Evolutionary conservation across 1,140 invertebrate species (phyloP), one percentile per base, ranked within the genome.

Genomic region (Anthonomus grandis): DNA sequence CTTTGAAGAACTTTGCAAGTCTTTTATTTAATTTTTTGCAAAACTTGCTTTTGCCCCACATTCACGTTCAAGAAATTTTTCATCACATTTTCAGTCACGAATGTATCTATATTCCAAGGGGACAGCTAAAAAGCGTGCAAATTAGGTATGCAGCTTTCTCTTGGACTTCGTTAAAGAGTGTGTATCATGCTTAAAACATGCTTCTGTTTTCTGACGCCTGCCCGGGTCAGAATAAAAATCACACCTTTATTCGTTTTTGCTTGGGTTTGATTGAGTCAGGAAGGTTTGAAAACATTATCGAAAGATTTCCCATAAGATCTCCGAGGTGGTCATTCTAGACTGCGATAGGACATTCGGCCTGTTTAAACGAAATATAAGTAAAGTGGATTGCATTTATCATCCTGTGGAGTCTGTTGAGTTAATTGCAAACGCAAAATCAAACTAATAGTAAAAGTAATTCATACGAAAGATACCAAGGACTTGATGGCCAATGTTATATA

Each of bases 181-280:
- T 39, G 37, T 39, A 9, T 15, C 37, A 39, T 9, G 37, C 37
- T 12, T n/a, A 39, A 39, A 39, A 6, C 10, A n/a, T 39, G 37
- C 37, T 39, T 39, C 17, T 39, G 37, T 39, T 39, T 39, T 39
- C 37, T 17, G 37, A 39, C 4, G 10, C 37, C 37, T 39, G 37
- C 15, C 37, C 37, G 37, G 37, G 37, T 39, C 37, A 39, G 37
- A 39, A 39, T 39, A 39, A 39, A 39, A 39, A 39, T 17, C 37
- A 39, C 15, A 39, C 13, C 37, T 8, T 31, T 39, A n/a, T n/a
- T n/a, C n/a, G n/a, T n/a, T n/a, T n/a, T n/a, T n/a, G n/a, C n/a
- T n/a, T n/a, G n/a, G n/a, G n/a, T n/a, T n/a, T n/a, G n/a, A n/a
- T n/a, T n/a, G n/a, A n/a, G n/a, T n/a, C n/a, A n/a, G n/a, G n/a